Base-by-base conservation (phyloP, 1,140 invertebrate genomes). In the Neuroterus valhalla region DNA sequence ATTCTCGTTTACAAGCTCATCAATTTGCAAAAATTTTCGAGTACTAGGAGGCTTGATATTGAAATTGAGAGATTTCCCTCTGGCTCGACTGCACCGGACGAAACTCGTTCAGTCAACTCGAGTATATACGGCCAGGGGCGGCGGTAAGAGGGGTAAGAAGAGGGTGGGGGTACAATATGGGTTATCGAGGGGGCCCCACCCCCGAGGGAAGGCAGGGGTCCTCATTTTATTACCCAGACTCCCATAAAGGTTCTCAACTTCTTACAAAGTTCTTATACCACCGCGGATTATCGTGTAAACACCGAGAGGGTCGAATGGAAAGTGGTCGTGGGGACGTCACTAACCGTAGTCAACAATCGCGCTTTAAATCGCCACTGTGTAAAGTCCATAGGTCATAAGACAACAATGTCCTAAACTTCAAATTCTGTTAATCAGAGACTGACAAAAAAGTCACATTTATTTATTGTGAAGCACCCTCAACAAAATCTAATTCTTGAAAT, bases 161-260 rank as follows among this genome's bases (percentile, higher is more conserved):
- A 80, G 83, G 83, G 76, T 81, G 77, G 84, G 88, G 87, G 87
- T 88, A 89, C 88, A 89, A 89, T 89, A 89, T 89, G 89, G 89
- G 88, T 90, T 89, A 89, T 89, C 87, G 88, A 89, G 88, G 89
- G 81, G 86, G 88, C 81, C 79, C 86, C 88, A 84, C 87, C 82
- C 87, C 84, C 82, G 81, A 82, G 85, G 84, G 85, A 88, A 83
- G 83, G 76, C 88, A 90, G 88, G 86, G 88, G 88, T 86, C 85
- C 88, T 89, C 89, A 90, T 89, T 90, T 90, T 90, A 89, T 90
- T 89, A 88, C 88, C 86, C 85, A 78, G 80, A 78, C 82, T 71
- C 81, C 78, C 77, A 77, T 74, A 44, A 77, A 68, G 89, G 87
- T 87, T 87, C 89, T 89, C 89, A 90, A 89, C 88, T 84, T 83